Conservation (phyloP, 2,113 vertebrate species). For the Chaenocephalus aceratus region DNA sequence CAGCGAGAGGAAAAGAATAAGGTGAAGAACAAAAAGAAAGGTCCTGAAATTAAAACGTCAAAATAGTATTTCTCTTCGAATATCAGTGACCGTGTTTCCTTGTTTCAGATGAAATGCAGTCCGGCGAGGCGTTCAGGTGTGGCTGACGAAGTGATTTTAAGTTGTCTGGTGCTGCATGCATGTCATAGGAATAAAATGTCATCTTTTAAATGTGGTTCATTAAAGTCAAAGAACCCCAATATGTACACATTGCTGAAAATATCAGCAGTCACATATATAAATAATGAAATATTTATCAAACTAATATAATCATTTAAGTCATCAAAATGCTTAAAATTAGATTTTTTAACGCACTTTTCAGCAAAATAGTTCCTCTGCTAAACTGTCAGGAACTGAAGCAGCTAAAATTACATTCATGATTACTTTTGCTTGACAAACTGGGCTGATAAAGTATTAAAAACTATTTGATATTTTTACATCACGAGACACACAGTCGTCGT, state of each 20-base stretch:
- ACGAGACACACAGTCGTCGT: not conserved
- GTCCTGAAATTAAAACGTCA: slow-evolving; percentile 47
- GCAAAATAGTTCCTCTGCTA: no score
- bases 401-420: not conserved
- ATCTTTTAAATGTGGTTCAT: not conserved
- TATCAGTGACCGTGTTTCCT: not conserved
- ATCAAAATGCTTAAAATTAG: slow-evolving; percentile 6
- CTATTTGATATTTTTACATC: not conserved
- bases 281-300: not conserved
- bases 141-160: slow-evolving; percentile 9
- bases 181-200: slow-evolving; percentile 4
- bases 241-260: slow-evolving; percentile 5
- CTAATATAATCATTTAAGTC: not conserved
- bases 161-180: slow-evolving; percentile 39
- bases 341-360: not conserved
- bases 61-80: not conserved
- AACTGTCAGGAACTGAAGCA: not conserved
- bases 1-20: slow-evolving; percentile 21
- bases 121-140: slow-evolving; percentile 41
- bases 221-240: not conserved
- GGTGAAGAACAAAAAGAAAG: slow-evolving; percentile 3
- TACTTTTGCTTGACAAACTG: slow-evolving; percentile 10
- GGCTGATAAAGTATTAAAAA: not conserved
- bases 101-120: slow-evolving; percentile 24
- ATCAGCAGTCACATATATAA: not conserved